These are phyloP conservation scores for Bhutanitis thaidina DNA, from an alignment of 2,888 invertebrate species.

Conservation along the genomic window DNA sequence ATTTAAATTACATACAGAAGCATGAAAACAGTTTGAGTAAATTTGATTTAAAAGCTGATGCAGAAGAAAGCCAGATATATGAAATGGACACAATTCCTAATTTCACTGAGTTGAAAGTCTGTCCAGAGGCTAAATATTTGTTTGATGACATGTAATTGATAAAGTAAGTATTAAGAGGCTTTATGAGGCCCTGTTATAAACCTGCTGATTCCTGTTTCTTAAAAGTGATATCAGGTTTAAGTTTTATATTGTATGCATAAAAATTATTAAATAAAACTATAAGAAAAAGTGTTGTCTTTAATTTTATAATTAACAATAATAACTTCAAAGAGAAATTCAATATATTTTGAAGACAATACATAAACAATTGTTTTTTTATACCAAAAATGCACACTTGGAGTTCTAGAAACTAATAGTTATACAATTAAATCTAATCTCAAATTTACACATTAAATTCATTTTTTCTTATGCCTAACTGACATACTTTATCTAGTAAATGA, in stretches of 20 bases:
- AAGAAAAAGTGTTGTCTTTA: too few relatives aligned
- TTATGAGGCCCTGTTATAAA: too few relatives aligned
- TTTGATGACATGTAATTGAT: slow-evolving; percentile 70
- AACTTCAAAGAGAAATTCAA: not conserved
- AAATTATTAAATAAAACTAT: too few relatives aligned
- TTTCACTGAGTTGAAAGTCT: slow-evolving; percentile 52
- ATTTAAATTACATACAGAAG: slow-evolving; percentile 54
- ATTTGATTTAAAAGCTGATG: slow-evolving; percentile 44
- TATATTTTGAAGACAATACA: not conserved
- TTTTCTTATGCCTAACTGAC: slow-evolving; percentile 44
- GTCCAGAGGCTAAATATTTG: slow-evolving; percentile 59
- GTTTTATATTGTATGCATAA: too few relatives aligned
- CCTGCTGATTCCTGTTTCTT: too few relatives aligned
- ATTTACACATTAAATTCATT: slow-evolving; percentile 69
- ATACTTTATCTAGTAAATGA: slow-evolving; percentile 27
- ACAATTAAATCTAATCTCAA: slow-evolving; percentile 60
- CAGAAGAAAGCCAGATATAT: slow-evolving; percentile 64
- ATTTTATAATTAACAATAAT: too few relatives aligned
- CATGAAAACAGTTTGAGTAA: slow-evolving; percentile 56
- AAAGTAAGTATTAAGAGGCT: not conserved
- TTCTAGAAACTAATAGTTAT: slow-evolving; percentile 36
- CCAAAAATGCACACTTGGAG: not conserved
- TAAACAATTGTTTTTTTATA: not conserved
- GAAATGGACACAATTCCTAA: slow-evolving; percentile 64
- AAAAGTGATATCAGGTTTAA: too few relatives aligned